Percentiles rank a stretch among this genome's conserved stretches.
Evolutionary conservation across 2,113 vertebrate genomes (phyloP).

Genomic region (Micronisus gabar): DNA sequence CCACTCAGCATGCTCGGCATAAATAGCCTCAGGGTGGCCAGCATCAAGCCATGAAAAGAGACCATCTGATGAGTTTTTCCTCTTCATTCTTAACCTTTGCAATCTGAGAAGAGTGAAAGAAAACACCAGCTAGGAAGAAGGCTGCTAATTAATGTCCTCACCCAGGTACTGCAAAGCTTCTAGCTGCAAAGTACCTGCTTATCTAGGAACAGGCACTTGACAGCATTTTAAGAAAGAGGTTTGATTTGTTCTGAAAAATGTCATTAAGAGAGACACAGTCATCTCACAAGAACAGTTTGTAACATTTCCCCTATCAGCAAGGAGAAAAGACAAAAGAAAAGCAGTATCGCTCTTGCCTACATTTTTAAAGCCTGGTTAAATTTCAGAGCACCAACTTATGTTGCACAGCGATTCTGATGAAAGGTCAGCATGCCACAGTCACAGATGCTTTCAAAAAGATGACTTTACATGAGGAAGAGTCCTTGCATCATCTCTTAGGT

Average conservation of each 20-base stretch:
- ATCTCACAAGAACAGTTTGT: neutral
- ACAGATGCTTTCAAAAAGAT: neutral
- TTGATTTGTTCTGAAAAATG: neutral
- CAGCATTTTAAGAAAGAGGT: neutral
- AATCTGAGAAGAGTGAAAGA: conserved; percentile 36
- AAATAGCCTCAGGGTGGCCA: neutral
- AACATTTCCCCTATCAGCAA: neutral
- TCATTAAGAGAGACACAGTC: neutral
- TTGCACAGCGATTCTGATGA: neutral
- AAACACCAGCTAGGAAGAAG: neutral
- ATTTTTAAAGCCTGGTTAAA: neutral
- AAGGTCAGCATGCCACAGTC: neutral
- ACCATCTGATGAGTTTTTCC: neutral
- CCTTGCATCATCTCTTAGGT: neutral
- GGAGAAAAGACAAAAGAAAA: neutral
- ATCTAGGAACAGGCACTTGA: neutral
- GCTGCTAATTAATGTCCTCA: conserved; percentile 21
- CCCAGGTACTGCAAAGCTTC: neutral
- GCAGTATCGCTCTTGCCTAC: neutral
- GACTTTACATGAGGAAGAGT: neutral
- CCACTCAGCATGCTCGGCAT: neutral
- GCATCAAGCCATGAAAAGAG: neutral
- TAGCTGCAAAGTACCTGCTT: neutral
- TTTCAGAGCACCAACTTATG: neutral
- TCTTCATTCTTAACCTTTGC: neutral